A percentile compares a stretch with the other conserved stretches of the same genome.
phyloP scores from a whole-genome alignment of 2,797 vertebrate species.

The Halcyon chelicuti region DNA sequence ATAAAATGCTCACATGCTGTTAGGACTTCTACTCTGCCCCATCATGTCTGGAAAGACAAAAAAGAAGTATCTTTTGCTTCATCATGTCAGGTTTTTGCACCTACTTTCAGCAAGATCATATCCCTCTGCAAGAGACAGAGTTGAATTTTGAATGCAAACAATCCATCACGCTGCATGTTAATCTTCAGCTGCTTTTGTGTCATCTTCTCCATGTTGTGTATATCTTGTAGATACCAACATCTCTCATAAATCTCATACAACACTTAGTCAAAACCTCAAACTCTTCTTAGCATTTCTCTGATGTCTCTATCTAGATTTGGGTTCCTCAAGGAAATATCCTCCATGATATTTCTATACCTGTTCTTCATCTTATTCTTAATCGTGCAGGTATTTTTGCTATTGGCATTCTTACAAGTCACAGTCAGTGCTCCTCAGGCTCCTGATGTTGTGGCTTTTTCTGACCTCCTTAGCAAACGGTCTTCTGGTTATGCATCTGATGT shows the following conservation, averaged over 20 bases:
- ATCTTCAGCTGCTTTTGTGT: conserved; percentile 24
- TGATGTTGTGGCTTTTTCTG: neutral
- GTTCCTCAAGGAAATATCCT: neutral
- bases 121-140: neutral
- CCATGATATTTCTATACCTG: neutral
- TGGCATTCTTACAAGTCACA: neutral
- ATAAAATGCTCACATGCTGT: conserved; percentile 33
- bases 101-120: neutral
- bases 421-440: neutral
- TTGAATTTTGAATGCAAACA: conserved; percentile 2
- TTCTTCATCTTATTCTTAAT: neutral
- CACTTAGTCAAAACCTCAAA: neutral
- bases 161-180: neutral
- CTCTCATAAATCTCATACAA: neutral
- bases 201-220: neutral
- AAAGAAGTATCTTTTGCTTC: conserved; percentile 11
- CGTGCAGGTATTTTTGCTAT: conserved; percentile 24
- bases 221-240: neutral
- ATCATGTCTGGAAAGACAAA: neutral
- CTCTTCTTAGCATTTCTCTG: neutral
- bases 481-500: neutral
- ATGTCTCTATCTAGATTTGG: neutral
- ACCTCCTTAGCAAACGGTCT: conserved; percentile 24
- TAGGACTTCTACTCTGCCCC: conserved; percentile 16
- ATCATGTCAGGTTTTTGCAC: neutral